phyloP scores from a whole-genome alignment of 1,140 invertebrate genomes.

The Epicauta chinensis region DNA sequence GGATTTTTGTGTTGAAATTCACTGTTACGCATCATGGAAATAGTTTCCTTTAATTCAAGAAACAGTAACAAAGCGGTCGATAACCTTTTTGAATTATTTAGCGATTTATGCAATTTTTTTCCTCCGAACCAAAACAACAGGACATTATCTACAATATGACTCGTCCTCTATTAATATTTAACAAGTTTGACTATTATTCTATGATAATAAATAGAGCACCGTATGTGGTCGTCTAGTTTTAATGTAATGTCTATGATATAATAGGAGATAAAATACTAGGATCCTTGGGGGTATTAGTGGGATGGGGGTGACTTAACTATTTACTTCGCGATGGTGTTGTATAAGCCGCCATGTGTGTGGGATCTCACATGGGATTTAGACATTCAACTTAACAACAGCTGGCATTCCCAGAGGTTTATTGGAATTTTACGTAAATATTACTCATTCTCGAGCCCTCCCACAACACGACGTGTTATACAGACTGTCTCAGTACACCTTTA shows the following conservation, averaged over 20 bases:
- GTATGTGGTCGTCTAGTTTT: constrained; percentile 9
- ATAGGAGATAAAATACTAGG: constrained; percentile 9
- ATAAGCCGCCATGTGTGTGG: constrained; percentile 6
- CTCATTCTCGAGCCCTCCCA: too few species aligned
- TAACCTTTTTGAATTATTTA: constrained; percentile 1
- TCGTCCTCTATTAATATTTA: constrained; percentile 12
- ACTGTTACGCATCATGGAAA: not conserved
- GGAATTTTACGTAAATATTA: constrained; percentile 1
- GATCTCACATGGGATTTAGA: constrained; percentile 8
- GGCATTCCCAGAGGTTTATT: constrained; percentile 18
- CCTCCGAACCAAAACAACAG: not conserved
- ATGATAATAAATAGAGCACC: not conserved
- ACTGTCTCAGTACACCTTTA: too few species aligned
- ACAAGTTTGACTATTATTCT: constrained; percentile 7
- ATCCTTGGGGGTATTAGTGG: constrained; percentile 10
- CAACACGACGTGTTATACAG: too few species aligned
- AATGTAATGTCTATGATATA: constrained; percentile 2
- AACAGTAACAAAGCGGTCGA: constrained; percentile 11
- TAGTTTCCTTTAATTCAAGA: constrained; percentile 7
- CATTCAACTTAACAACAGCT: constrained; percentile 12
- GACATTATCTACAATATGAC: too few species aligned
- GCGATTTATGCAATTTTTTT: not conserved
- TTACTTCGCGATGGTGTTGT: constrained; percentile 4
- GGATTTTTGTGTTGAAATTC: not conserved
- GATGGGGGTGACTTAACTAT: constrained; percentile 6